Conservation (phyloP, 2,113 vertebrate genomes). For the Oriolus oriolus region DNA sequence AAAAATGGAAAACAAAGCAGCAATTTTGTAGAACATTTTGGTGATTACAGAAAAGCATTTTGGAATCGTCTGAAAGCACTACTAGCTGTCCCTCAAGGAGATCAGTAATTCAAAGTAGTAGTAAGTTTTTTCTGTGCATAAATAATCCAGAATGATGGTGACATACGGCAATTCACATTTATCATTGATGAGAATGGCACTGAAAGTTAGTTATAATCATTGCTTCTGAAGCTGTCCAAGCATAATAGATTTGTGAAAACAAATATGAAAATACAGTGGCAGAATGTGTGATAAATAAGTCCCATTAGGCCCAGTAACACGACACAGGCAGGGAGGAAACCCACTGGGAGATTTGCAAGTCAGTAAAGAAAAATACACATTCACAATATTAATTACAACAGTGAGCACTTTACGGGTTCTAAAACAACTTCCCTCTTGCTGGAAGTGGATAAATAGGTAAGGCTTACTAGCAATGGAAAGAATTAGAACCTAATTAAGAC, state of each 20-base stretch:
- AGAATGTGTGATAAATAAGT: slow-evolving; percentile 59
- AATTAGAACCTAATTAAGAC: slow-evolving; percentile 50
- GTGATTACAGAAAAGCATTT: slow-evolving; percentile 7
- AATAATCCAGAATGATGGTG: slow-evolving; percentile 36
- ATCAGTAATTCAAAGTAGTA: slow-evolving; percentile 48
- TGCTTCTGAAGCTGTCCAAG: slow-evolving; percentile 37
- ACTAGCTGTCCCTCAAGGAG: slow-evolving; percentile 18
- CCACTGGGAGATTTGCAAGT: slow-evolving; percentile 24
- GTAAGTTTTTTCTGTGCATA: slow-evolving; percentile 23
- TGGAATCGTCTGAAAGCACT: slow-evolving; percentile 5
- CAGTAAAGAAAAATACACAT: slow-evolving; percentile 37
- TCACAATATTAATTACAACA: slow-evolving; percentile 49
- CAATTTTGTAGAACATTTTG: slow-evolving; percentile 13
- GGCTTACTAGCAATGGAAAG: slow-evolving; percentile 30
- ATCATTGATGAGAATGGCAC: slow-evolving; percentile 7
- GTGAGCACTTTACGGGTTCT: not conserved
- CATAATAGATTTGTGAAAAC: slow-evolving; percentile 48
- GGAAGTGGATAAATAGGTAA: slow-evolving; percentile 46
- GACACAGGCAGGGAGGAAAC: slow-evolving; percentile 6
- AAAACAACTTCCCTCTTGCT: slow-evolving; percentile 31
- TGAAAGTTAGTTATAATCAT: slow-evolving; percentile 5
- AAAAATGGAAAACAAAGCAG: slow-evolving; percentile 23
- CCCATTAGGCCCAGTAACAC: slow-evolving; percentile 3
- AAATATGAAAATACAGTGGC: slow-evolving; percentile 49
- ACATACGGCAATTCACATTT: slow-evolving; percentile 42